Evolutionary conservation across 2,113 vertebrate genomes (phyloP).

Genomic region (Stegastes partitus): DNA sequence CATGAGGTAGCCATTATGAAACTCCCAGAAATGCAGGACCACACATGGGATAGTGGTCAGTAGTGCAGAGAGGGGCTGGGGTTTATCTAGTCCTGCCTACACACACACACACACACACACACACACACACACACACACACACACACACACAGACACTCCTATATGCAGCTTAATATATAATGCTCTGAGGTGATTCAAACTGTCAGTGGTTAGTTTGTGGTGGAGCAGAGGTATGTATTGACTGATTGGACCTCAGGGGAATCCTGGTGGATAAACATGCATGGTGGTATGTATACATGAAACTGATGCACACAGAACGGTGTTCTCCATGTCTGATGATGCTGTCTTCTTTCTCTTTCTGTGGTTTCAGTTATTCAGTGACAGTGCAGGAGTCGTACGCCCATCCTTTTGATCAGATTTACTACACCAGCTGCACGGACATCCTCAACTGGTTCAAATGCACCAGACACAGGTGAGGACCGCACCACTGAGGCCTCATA

Average conservation of each 20-base stretch:
- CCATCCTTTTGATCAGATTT: slow-evolving; percentile 95
- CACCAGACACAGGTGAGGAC: slow-evolving; percentile 93
- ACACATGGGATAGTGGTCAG: slow-evolving; percentile 8
- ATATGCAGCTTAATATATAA: too few relatives aligned
- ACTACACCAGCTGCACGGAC: slow-evolving; percentile 97
- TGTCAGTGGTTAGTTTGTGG: too few relatives aligned
- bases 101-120: not conserved
- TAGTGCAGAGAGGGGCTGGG: not conserved
- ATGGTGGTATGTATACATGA: too few relatives aligned
- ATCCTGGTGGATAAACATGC: too few relatives aligned
- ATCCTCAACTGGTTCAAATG: slow-evolving; percentile 99
- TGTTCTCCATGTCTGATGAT: slow-evolving; percentile 8
- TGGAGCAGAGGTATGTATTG: too few relatives aligned
- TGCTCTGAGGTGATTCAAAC: too few relatives aligned
- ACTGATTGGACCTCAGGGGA: too few relatives aligned
- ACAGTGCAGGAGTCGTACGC: slow-evolving; percentile 97
- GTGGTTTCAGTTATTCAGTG: slow-evolving; percentile 90
- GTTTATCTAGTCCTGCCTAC: slow-evolving; percentile 43
- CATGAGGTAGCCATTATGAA: slow-evolving; percentile 15
- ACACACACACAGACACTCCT: too few relatives aligned
- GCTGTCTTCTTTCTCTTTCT: slow-evolving; percentile 14
- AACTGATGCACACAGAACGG: not conserved
- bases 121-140: too few relatives aligned
- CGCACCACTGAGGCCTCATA: not conserved
- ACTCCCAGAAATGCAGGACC: slow-evolving; percentile 2